Conservation (phyloP, 1,140 invertebrate species). For the Drosophila melanogaster region DNA sequence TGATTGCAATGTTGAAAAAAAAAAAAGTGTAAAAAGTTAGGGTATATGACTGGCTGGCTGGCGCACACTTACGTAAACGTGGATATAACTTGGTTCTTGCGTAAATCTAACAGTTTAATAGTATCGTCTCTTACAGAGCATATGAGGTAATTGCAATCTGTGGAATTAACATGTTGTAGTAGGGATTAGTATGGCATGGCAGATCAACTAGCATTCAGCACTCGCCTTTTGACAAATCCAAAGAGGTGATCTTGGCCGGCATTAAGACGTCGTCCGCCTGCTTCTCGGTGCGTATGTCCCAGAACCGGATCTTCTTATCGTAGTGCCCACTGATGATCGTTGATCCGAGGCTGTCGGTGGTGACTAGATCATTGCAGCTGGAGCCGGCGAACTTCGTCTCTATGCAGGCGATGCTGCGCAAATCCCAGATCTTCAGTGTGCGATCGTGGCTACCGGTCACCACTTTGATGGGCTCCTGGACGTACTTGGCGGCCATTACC, state of each 20-base stretch:
- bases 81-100: constrained; percentile 95
- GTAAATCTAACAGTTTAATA: constrained; percentile 95
- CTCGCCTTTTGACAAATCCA: constrained; percentile 95
- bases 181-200: background rate
- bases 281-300: constrained; percentile 94
- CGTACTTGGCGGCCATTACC: constrained; percentile 96
- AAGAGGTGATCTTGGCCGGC: constrained; percentile 97
- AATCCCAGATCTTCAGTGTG: constrained; percentile 98
- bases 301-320: constrained; percentile 98
- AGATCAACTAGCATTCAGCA: constrained; percentile 8
- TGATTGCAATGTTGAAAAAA: no score
- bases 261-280: constrained; percentile 93
- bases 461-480: constrained; percentile 94
- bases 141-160: constrained; percentile 95
- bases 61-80: constrained; percentile 91
- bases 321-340: constrained; percentile 98
- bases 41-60: no score
- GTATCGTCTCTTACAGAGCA: constrained; percentile 97
- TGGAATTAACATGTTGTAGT: constrained; percentile 57
- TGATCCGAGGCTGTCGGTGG: constrained; percentile 93
- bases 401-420: constrained; percentile 95
- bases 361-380: constrained; percentile 97
- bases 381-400: constrained; percentile 99
- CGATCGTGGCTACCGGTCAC: constrained; percentile 97
- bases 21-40: background rate